Base-by-base conservation (phyloP, 2,888 invertebrate species). In the Marasmarcha lunaedactyla region DNA sequence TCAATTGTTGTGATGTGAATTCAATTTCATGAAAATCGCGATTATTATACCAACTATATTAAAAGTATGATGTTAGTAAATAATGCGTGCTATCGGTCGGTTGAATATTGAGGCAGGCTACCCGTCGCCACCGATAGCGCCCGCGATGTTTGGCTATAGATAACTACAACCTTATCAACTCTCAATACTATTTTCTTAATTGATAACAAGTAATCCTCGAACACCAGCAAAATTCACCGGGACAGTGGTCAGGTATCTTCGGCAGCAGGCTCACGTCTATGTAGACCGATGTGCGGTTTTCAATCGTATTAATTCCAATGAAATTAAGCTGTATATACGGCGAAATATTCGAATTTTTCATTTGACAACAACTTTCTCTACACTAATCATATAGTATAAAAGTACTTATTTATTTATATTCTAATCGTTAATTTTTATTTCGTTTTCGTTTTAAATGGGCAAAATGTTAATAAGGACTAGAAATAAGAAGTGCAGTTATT, bases 401-500 rank as follows among this genome's bases (percentile, higher is more conserved):
- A n/a, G n/a, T n/a, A n/a, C 13, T 25, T 3, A 34, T 10, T 20
- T 1, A 15, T 40, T 20, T 36, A 37, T 35, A 44, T 27, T 36
- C 9, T 37, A 39, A 41, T 40, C 27, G n/a, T n/a, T n/a, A n/a
- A n/a, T n/a, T n/a, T n/a, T n/a, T n/a, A n/a, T n/a, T n/a, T n/a
- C n/a, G n/a, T 20, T 20, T 20, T 46, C 47, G 38, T 52, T 53
- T 43, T 66, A 62, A 64, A 79, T 76, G 76, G 74, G 71, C 52
- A 71, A 63, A 43, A 78, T 77, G 77, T 68, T 77, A 55, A 61
- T 77, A 69, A 66, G 78, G 70, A 79, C 79, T 74, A 77, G 57
- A 63, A 52, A 48, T 46, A 46, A 49, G 12, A 3, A n/a, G 41
- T 53, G 56, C 57, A 59, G 63, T 46, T 67, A 65, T 50, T 59